Evolutionary conservation across 2,797 vertebrate species (phyloP).

Genomic region (Ctenopoma kingsleyae): DNA sequence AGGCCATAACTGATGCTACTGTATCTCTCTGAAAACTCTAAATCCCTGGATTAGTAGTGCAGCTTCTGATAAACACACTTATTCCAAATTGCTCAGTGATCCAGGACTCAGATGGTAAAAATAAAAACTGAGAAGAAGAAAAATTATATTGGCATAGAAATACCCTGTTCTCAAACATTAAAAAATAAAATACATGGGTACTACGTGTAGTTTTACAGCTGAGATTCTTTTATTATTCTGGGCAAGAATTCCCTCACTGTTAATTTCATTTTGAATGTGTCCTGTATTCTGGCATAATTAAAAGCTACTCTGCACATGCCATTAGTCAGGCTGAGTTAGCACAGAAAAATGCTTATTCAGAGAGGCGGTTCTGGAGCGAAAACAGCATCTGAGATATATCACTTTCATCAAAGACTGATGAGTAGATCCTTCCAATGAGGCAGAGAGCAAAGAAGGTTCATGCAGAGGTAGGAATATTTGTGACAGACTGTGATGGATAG

Average conservation of each 20-base stretch:
- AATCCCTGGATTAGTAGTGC: slow-evolving; percentile 32
- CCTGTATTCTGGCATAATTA: slow-evolving; percentile 28
- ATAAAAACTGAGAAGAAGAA: slow-evolving; percentile 6
- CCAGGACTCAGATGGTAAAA: slow-evolving; percentile 13
- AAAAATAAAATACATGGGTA: slow-evolving; percentile 10
- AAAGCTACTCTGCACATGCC: slow-evolving; percentile 34
- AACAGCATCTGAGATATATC: slow-evolving; percentile 28
- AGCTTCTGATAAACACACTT: slow-evolving; percentile 36
- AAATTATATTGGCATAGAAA: not conserved
- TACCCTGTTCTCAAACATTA: slow-evolving; percentile 17
- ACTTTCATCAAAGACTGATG: slow-evolving; percentile 44
- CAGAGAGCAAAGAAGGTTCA: slow-evolving; percentile 46
- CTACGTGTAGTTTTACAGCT: slow-evolving; percentile 2
- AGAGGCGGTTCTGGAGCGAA: slow-evolving; percentile 27
- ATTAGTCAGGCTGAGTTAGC: slow-evolving; percentile 52
- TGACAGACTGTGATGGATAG: slow-evolving; percentile 39
- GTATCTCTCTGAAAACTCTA: slow-evolving; percentile 15
- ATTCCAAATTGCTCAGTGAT: slow-evolving; percentile 40
- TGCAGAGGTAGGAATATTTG: slow-evolving; percentile 29
- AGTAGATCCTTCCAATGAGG: slow-evolving; percentile 28
- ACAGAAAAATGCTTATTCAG: slow-evolving; percentile 42
- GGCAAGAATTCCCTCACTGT: slow-evolving; percentile 20
- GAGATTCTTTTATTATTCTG: slow-evolving; percentile 9
- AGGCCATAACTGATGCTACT: slow-evolving; percentile 17
- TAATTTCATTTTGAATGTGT: slow-evolving; percentile 41